Evolutionary conservation across 2,113 vertebrate species (phyloP), one percentile per base, ranked within the genome.

Genomic region (Eretmochelys imbricata): DNA sequence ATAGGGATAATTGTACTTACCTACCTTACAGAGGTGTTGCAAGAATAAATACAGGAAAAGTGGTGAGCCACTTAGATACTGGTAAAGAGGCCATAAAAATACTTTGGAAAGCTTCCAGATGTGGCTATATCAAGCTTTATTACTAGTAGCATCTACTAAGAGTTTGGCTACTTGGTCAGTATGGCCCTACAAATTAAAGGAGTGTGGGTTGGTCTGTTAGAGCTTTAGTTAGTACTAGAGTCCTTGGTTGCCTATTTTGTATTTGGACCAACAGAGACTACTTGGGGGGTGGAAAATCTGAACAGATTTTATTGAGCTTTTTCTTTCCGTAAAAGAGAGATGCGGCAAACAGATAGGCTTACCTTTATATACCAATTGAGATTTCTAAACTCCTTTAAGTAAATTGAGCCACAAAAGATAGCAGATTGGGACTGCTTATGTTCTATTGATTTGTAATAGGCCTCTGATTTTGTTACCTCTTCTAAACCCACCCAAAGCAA

Each of bases 231-330:
- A 90, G 85, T 20, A 49, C 4, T 2, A 48, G 25, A 87, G 4
- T 82, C 83, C 0, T 10, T 89, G 42, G 0, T 3, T 85, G 84
- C 83, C 57, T 59, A 27, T 10, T 35, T 75, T 9, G 0, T 1
- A 0, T 79, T 5, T 69, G 85, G 24, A 29, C 24, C 62, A 72
- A 62, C 57, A 62, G 27, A 59, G 12, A 62, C 25, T 62, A 62
- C 57, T 62, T 3, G 25, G 27, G 12, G 12, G n/a, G 10, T 38
- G 20, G n/a, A 72, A 72, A 13, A 35, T 2, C 25, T 80, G 10
- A 2, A 85, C 76, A 62, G 4, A 25, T 8, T 88, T 84, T 69
- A 48, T 51, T 82, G n/a, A 38, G 16, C 22, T 75, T 75, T 25
- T 72, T 9, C 50, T 38, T 87, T 38, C 27, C 72, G 8, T 80